These are phyloP conservation scores for Andrena camellia DNA, from an alignment of 2,888 invertebrate species.

Conservation along the genomic window DNA sequence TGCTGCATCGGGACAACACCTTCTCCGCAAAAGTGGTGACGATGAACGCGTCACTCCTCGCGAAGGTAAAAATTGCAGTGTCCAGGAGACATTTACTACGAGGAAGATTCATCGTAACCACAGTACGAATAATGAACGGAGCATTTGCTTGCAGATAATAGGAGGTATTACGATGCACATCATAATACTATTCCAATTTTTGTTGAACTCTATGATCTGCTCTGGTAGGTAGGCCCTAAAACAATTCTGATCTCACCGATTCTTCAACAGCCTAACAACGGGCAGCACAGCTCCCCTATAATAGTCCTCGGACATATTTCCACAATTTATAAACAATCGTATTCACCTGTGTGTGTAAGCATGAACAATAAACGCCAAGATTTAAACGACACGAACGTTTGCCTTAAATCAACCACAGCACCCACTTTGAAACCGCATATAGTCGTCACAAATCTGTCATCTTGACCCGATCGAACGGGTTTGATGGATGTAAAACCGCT, in stretches of 20 bases:
- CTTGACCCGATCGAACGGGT: not conserved
- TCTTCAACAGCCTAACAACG: not conserved
- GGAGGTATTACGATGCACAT: slow-evolving; percentile 76
- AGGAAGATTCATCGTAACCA: not conserved
- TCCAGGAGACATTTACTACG: not conserved
- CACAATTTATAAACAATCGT: not conserved
- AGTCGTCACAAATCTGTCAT: not conserved
- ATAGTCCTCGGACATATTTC: not conserved
- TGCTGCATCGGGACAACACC: slow-evolving; percentile 74
- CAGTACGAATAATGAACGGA: not conserved
- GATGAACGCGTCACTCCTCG: slow-evolving; percentile 73
- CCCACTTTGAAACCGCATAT: not conserved
- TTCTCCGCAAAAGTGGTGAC: slow-evolving; percentile 75
- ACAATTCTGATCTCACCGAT: not conserved
- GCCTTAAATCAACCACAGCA: not conserved
- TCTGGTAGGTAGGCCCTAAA: not conserved
- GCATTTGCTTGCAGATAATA: slow-evolving; percentile 70
- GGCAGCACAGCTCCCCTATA: slow-evolving; percentile 1
- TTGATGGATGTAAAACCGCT: not conserved
- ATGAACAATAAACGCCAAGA: slow-evolving; percentile 6
- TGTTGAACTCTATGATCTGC: not conserved
- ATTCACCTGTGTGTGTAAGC: not conserved
- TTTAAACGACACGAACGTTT: not conserved
- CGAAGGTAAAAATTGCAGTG: slow-evolving; percentile 66
- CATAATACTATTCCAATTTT: slow-evolving; percentile 78